phyloP scores from a whole-genome alignment of 2,113 vertebrate genomes.

The Antigone vipio region DNA sequence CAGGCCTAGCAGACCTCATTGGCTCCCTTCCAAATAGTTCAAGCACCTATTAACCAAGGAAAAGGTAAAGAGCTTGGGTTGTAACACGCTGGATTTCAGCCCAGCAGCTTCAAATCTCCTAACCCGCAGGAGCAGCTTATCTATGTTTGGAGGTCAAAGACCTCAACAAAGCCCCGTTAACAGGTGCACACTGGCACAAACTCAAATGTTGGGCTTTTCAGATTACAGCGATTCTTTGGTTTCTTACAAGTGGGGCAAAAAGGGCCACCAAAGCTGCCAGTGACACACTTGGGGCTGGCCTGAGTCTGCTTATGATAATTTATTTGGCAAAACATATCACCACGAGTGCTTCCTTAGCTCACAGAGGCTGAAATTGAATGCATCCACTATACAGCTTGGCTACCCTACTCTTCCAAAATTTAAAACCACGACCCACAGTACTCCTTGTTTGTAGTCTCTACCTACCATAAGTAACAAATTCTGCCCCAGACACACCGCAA shows the following conservation, averaged over 20 bases:
- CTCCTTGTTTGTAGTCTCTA: not conserved
- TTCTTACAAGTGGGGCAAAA: not conserved
- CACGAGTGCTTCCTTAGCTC: not conserved
- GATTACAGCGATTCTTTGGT: not conserved
- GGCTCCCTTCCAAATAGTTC: conserved; percentile 60
- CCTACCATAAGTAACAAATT: not conserved
- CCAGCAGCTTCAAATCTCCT: conserved; percentile 37
- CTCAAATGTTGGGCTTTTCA: not conserved
- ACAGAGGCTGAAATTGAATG: not conserved
- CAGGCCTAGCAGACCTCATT: conserved; percentile 14
- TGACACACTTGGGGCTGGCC: not conserved
- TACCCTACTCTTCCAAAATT: not conserved
- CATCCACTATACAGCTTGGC: not conserved
- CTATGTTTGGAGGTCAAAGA: conserved; percentile 32
- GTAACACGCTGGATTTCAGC: conserved; percentile 19
- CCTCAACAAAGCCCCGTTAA: not conserved
- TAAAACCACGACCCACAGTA: not conserved
- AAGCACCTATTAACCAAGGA: conserved; percentile 60
- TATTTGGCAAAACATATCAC: not conserved
- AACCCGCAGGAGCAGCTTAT: conserved; percentile 31
- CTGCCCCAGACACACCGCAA: not conserved
- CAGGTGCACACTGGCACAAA: not conserved
- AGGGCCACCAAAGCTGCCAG: not conserved
- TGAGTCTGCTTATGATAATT: not conserved
- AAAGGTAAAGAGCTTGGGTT: conserved; percentile 61